phyloP scores from a whole-genome alignment of 2,113 vertebrate genomes.

The Podarcis cretensis region DNA sequence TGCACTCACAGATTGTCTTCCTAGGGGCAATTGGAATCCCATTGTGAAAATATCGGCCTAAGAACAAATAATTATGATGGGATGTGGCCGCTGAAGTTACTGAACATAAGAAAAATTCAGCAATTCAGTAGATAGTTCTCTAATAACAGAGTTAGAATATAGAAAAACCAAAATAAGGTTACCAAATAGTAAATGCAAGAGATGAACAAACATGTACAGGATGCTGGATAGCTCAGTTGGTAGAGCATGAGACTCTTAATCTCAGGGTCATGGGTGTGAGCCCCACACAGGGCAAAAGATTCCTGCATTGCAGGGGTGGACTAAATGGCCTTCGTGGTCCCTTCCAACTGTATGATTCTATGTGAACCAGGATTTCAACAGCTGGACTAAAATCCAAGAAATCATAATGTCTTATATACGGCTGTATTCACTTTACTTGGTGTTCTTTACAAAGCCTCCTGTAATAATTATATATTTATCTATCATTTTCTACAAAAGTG shows the following conservation, averaged over 20 bases:
- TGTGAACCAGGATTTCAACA: background rate
- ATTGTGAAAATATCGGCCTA: too few species aligned
- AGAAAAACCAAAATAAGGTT: background rate
- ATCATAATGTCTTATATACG: background rate
- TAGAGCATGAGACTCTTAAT: too few species aligned
- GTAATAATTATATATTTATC: background rate
- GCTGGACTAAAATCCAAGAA: background rate
- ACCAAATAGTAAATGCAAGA: background rate
- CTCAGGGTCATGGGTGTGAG: too few species aligned
- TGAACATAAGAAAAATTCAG: background rate
- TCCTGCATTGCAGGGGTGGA: too few species aligned
- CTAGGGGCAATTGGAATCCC: too few species aligned
- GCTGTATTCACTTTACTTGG: background rate
- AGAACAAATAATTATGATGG: background rate
- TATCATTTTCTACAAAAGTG: background rate
- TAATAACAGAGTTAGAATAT: background rate
- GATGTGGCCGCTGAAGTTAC: background rate
- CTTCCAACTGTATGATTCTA: too few species aligned
- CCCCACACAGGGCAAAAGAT: too few species aligned
- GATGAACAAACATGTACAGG: too few species aligned
- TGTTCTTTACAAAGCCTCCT: background rate
- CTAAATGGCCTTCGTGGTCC: too few species aligned
- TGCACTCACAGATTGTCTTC: too few species aligned
- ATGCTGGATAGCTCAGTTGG: too few species aligned
- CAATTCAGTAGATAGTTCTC: background rate